These are phyloP conservation scores for Misgurnus anguillicaudatus DNA, from an alignment of 2,113 vertebrate genomes.

Conservation along the genomic window DNA sequence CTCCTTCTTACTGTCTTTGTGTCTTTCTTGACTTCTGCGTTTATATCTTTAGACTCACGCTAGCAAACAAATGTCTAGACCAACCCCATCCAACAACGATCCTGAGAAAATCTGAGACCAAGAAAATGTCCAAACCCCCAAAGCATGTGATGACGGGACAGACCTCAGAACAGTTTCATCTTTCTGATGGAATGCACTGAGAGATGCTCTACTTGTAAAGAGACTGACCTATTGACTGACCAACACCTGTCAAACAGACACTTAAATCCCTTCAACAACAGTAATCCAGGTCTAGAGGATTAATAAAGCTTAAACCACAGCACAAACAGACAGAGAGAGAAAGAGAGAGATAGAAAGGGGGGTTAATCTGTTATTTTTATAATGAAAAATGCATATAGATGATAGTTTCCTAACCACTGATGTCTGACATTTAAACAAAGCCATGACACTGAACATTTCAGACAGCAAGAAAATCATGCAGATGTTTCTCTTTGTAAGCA, in stretches of 20 bases:
- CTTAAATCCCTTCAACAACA: conserved; percentile 78
- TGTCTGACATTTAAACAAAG: neutral
- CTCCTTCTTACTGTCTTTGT: neutral
- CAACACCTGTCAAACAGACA: conserved; percentile 73
- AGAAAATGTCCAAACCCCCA: neutral
- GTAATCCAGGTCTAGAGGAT: conserved; percentile 85
- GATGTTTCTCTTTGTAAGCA: too few relatives aligned
- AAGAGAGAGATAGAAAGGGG: conserved; percentile 26
- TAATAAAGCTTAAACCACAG: conserved; percentile 56
- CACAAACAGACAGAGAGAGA: conserved; percentile 40
- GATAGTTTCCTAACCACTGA: neutral
- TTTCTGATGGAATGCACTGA: conserved; percentile 10
- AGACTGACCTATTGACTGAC: conserved; percentile 52
- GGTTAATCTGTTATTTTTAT: conserved; percentile 5
- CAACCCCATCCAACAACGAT: neutral
- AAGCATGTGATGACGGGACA: neutral
- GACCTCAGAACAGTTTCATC: neutral
- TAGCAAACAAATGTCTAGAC: neutral
- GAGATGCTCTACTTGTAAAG: neutral
- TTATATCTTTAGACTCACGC: neutral
- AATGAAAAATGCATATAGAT: conserved; percentile 1
- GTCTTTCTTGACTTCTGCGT: neutral
- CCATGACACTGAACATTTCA: neutral
- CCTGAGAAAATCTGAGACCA: neutral
- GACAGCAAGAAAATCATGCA: too few relatives aligned